Base-by-base conservation (phyloP, 1,140 invertebrate genomes). In the Lasaia peninsularis region DNA sequence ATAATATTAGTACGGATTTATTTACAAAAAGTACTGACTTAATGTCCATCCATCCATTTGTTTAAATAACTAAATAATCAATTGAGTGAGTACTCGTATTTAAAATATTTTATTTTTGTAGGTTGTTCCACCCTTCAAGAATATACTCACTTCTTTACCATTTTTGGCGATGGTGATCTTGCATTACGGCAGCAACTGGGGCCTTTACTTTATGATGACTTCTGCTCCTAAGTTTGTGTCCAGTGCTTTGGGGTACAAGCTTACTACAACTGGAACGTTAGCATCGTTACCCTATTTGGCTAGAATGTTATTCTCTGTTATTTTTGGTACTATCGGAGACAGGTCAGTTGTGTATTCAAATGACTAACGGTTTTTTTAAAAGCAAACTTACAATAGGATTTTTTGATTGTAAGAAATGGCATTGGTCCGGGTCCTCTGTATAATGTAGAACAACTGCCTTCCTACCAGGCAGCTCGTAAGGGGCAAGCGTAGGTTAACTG, bases 181-280 rank as follows among this genome's bases (percentile, higher is more conserved):
- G 1, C 94, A 95, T 67, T 94, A 94, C 71, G 94, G 94, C 9
- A 95, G 92, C 66, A 92, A 94, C 77, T 95, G 94, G 94, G 94
- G 94, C 4, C 83, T 98, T 60, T 95, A 94, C 69, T 93, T 95
- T 71, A 92, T 97, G 66, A 91, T 98, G 61, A 97, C 95, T 0
- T 94, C 95, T 14, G 93, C 97, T 1, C 97, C 97, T 0, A 97
- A 95, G 58, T 98, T 97, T 80, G 93, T 98, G 67, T 93, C 95
- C 34, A 83, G 88, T 58, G 94, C 96, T n/a, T 90, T 98, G 3
- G 94, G 96, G 57, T 97, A 97, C 65, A 92, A 97, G 65, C 91
- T 98, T 37, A 92, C 94, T 65, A 89, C 93, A 50, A 93, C 93
- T 11, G 94, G 94, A 40, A 88, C 91, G 11, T 73, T 94, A 2